Conservation (phyloP, 2,888 invertebrate species). For the Hydropsyche betteni region DNA sequence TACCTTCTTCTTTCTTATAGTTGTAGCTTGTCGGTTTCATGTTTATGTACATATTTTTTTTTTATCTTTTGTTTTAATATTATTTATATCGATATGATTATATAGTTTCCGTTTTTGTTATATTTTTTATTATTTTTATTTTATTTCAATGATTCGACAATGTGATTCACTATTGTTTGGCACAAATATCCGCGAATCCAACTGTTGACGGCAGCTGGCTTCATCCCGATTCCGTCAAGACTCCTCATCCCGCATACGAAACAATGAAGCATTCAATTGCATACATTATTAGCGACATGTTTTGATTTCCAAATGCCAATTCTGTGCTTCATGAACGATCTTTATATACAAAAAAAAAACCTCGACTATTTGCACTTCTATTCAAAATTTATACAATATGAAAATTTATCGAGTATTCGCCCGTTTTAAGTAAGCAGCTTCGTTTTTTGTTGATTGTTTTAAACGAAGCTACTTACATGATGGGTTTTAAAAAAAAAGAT, state of each 20-base stretch:
- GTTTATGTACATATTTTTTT: background rate
- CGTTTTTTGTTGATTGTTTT: background rate
- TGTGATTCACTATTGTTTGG: conserved; percentile 84
- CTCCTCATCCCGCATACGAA: too few relatives aligned
- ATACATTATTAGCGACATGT: too few relatives aligned
- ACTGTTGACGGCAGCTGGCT: conserved; percentile 34
- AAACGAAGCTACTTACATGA: background rate
- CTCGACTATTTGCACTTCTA: conserved; percentile 13
- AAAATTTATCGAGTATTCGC: background rate
- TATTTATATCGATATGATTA: conserved; percentile 44
- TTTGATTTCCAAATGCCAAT: too few relatives aligned
- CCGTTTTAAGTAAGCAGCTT: background rate
- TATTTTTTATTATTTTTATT: conserved; percentile 52
- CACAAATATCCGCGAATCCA: conserved; percentile 63
- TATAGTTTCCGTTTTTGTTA: conserved; percentile 49
- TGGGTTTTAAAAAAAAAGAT: background rate
- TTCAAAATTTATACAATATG: conserved; percentile 16
- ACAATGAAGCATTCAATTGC: too few relatives aligned
- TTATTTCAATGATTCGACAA: conserved; percentile 53
- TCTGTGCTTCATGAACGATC: too few relatives aligned
- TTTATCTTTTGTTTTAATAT: background rate
- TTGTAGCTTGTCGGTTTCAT: background rate
- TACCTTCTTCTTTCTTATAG: conserved; percentile 2
- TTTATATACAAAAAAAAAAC: too few relatives aligned
- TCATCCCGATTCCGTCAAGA: conserved; percentile 17